A percentile compares a stretch with the other conserved stretches of the same genome.
Evolutionary conservation across 2,113 vertebrate species (phyloP).

Genomic region (Crotalus viridis): DNA sequence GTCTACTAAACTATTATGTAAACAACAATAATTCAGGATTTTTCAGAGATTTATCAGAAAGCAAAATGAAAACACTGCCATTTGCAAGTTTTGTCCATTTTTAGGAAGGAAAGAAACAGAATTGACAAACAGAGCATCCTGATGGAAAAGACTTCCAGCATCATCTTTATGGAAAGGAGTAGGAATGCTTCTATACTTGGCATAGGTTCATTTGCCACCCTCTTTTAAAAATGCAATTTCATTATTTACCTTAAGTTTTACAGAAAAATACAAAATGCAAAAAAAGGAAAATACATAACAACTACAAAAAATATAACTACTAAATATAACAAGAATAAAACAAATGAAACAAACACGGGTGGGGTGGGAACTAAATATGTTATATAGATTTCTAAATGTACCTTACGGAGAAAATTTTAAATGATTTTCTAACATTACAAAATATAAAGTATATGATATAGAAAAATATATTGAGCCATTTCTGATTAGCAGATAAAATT

Average conservation of each 20-base stretch:
- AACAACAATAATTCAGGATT: conserved; percentile 9
- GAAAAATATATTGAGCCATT: background rate
- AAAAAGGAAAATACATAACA: background rate
- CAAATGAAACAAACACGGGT: background rate
- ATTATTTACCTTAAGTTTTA: background rate
- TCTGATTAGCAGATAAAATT: background rate
- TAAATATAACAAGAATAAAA: background rate
- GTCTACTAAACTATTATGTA: conserved; percentile 3
- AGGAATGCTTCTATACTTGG: background rate
- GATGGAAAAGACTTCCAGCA: background rate
- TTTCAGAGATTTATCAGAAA: background rate
- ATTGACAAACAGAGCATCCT: background rate
- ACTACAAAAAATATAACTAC: background rate
- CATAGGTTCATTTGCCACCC: background rate
- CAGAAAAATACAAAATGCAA: background rate
- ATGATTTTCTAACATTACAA: background rate
- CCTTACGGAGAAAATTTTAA: background rate
- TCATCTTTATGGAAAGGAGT: background rate
- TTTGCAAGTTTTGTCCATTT: background rate
- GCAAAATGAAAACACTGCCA: background rate
- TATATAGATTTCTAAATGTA: background rate
- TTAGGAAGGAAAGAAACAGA: background rate
- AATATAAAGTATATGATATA: background rate
- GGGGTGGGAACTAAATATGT: background rate
- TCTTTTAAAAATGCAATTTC: background rate